Evolutionary conservation across 2,113 vertebrate species (phyloP).

Genomic region (Microtus oregoni): DNA sequence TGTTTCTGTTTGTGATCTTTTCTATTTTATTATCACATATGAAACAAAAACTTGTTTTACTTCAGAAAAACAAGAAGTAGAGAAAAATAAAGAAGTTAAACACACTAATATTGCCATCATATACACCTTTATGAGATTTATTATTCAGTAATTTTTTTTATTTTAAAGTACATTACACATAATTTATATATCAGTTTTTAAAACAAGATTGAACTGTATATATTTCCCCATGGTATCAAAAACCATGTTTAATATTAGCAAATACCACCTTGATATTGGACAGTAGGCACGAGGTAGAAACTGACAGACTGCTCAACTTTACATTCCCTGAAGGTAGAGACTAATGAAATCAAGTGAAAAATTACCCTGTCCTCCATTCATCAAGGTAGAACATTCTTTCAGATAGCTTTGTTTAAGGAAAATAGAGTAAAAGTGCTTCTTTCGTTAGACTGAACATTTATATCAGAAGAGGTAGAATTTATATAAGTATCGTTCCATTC

Average conservation of each 20-base stretch:
- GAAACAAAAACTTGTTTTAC: neutral
- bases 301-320: neutral
- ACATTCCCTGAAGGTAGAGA: neutral
- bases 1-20: neutral
- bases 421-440: neutral
- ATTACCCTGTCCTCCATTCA: neutral
- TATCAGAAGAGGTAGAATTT: neutral
- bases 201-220: neutral
- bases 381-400: neutral
- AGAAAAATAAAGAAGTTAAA: neutral
- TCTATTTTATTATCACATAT: constrained; percentile 12
- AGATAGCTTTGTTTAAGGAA: neutral
- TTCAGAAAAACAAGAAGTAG: neutral
- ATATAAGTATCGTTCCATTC: neutral
- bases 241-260: neutral
- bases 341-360: neutral
- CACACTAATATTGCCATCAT: neutral
- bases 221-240: neutral
- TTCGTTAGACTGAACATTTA: neutral
- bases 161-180: neutral
- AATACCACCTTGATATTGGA: neutral
- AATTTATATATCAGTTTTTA: neutral
- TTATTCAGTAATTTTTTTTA: neutral
- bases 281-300: neutral
- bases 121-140: neutral